These are phyloP conservation scores for Trileptium ribeirensis DNA, from an alignment of 2,888 invertebrate species.

Conservation along the genomic window DNA sequence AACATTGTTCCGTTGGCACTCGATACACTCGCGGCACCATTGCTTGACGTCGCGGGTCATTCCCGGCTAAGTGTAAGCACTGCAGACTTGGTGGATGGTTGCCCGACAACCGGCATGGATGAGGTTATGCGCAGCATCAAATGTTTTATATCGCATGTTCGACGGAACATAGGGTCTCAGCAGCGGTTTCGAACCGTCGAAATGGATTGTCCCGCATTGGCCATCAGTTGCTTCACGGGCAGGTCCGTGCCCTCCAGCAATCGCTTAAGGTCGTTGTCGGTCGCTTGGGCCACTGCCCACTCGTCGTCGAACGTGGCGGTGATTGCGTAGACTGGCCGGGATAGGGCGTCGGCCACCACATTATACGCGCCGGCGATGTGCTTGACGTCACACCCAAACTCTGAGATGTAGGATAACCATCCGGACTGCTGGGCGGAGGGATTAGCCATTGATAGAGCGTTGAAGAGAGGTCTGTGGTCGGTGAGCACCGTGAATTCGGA, in stretches of 20 bases:
- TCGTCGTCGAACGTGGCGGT: background rate
- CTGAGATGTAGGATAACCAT: background rate
- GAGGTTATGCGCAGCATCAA: background rate
- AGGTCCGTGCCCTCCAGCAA: background rate
- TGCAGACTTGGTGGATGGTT: background rate
- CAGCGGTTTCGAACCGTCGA: background rate
- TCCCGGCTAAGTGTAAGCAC: background rate
- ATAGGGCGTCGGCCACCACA: background rate
- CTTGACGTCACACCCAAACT: no score
- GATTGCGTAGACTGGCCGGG: background rate
- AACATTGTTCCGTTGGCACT: background rate
- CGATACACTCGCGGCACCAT: background rate
- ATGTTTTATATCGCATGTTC: background rate
- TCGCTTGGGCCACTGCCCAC: background rate
- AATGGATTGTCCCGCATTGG: background rate
- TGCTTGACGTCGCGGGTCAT: background rate
- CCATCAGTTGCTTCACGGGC: background rate
- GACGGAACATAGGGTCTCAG: background rate
- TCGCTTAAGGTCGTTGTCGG: background rate
- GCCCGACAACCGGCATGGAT: background rate
- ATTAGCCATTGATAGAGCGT: background rate
- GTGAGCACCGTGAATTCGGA: slow-evolving; percentile 3
- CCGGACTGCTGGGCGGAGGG: slow-evolving; percentile 8
- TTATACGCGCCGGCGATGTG: no score
- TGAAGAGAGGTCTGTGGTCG: background rate